Base-by-base conservation (phyloP, 2,888 invertebrate species). In the Acanthosoma haemorrhoidale region DNA sequence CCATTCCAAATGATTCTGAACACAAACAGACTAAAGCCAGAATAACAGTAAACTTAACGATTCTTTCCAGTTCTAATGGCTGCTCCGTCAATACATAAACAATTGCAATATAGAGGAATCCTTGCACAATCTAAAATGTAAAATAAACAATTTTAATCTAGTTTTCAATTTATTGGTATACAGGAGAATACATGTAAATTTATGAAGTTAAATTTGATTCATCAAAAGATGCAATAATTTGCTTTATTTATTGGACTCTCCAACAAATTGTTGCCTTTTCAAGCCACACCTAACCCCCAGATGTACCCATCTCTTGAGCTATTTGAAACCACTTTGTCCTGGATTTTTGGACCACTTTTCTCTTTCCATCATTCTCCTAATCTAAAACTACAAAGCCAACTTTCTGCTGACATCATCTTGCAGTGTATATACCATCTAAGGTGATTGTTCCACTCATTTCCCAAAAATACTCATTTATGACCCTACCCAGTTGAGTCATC, bases 71-170 rank as follows among this genome's bases (percentile, higher is more conserved):
- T 77, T 92, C 92, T 77, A 91, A 78, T 0, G 92, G 92, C 77
- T 92, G 92, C 72, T 86, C 86, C 1, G 90, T 90, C 76, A 92
- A 81, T 0, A 88, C 78, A 77, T 92, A 92, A 1, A 90, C 88
- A 78, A 91, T 85, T 6, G 81, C 77, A 57, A 92, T 78, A 79
- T 90, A 92, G 3, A 90, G 80, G 6, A 86, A 78, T 11, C 87
- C 86, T 76, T 90, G 83, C 71, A 88, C 75, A 6, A 82, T 41
- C 82, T 82, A 75, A 3, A 76, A 76, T 15, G 60, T 8, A 43
- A 34, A 38, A 25, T 36, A 61, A 34, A 21, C 36, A 21, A 8
- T 36, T 31, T 51, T 51, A 11, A 51, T 9, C 6, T 59, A 18
- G 6, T 59, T 25, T 21, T 59, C 25, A 18, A 59, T 21, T 6